Conservation (phyloP, 2,797 vertebrate genomes). For the Ambastaia sidthimunki region DNA sequence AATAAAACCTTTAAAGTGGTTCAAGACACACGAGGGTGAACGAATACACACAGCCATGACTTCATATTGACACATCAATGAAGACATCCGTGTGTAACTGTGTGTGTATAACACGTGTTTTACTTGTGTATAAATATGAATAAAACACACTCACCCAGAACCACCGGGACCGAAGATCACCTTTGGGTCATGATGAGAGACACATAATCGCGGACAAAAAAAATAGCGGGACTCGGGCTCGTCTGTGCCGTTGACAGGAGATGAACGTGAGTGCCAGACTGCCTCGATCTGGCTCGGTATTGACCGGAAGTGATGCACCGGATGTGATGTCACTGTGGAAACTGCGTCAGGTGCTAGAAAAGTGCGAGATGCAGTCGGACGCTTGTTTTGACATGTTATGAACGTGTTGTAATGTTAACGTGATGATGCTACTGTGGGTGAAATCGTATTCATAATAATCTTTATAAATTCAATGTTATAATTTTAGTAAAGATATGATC, state of each 20-base stretch:
- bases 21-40: not conserved
- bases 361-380: too few species aligned
- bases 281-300: slow-evolving; percentile 71
- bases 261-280: slow-evolving; percentile 68
- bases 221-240: slow-evolving; percentile 59
- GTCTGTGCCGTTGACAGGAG: slow-evolving; percentile 67
- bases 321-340: slow-evolving; percentile 60
- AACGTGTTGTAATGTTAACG: too few species aligned
- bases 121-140: too few species aligned
- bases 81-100: not conserved
- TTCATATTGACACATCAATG: slow-evolving; percentile 43
- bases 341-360: too few species aligned
- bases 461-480: not conserved
- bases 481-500: not conserved
- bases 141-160: slow-evolving; percentile 78
- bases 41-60: slow-evolving; percentile 42
- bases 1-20: slow-evolving; percentile 15
- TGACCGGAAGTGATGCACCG: slow-evolving; percentile 70
- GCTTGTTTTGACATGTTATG: too few species aligned
- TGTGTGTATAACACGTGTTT: not conserved
- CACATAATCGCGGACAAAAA: slow-evolving; percentile 64
- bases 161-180: slow-evolving; percentile 83
- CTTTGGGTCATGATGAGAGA: slow-evolving; percentile 76
- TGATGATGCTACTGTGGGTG: too few species aligned
- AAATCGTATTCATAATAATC: too few species aligned